These are phyloP conservation scores for Aurelia aurita complex sp. Pacific DNA, from an alignment of 30 jellyfish, hydroid and myxozoan species.

Conservation along the genomic window DNA sequence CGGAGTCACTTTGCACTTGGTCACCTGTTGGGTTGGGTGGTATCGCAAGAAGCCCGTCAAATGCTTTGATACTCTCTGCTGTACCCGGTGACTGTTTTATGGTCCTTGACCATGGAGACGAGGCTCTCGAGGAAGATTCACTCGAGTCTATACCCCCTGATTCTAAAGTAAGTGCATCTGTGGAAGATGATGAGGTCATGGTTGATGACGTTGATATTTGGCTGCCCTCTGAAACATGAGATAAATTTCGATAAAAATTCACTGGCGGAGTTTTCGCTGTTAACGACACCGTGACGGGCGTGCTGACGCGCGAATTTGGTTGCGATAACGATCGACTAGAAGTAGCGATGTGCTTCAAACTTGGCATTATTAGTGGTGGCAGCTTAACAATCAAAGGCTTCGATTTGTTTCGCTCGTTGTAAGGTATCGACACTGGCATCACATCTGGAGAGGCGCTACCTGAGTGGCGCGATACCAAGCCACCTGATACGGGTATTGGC, in stretches of 20 bases:
- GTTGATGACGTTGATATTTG: conserved; percentile 12
- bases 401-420: background rate
- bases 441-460: conserved; percentile 22
- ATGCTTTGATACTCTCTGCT: background rate
- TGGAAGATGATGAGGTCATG: background rate
- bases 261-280: conserved; percentile 79
- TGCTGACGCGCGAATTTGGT: conserved; percentile 70
- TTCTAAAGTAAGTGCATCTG: conserved; percentile 7
- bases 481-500: conserved; percentile 41
- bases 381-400: background rate
- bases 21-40: background rate
- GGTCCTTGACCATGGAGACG: conserved; percentile 16
- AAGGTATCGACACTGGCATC: conserved; percentile 67
- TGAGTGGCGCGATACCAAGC: background rate
- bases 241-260: conserved; percentile 36
- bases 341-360: background rate
- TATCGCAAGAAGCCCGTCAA: background rate
- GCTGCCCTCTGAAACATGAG: conserved; percentile 50
- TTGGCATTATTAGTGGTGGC: conserved; percentile 47
- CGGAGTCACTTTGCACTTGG: background rate
- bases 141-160: conserved; percentile 18
- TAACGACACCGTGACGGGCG: conserved; percentile 57
- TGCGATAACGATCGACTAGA: conserved; percentile 40
- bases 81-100: background rate
- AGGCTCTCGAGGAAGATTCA: conserved; percentile 4